Evolutionary conservation across 2,113 vertebrate genomes (phyloP).

Genomic region (Tapirus terrestris): DNA sequence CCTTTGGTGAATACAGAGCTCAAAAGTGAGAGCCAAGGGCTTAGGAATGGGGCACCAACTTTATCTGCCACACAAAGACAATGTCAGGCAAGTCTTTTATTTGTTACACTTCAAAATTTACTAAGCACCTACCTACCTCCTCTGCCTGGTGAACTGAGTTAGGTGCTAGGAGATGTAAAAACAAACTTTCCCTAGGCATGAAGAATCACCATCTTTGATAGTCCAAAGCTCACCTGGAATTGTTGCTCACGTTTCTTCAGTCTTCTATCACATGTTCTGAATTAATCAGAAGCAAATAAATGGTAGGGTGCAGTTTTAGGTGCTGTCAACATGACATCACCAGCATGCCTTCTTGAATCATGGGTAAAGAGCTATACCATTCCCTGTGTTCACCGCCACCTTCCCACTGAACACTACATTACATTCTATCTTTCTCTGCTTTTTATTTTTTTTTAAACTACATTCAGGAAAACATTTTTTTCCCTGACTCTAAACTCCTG

Average conservation of each 20-base stretch:
- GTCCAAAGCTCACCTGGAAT: neutral
- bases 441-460: neutral
- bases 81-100: neutral
- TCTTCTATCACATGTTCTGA: neutral
- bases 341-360: neutral
- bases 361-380: neutral
- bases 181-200: neutral
- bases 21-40: neutral
- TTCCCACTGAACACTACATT: neutral
- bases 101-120: neutral
- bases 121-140: neutral
- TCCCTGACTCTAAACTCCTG: conserved; percentile 66
- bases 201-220: neutral
- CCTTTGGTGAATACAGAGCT: neutral
- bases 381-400: neutral
- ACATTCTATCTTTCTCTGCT: neutral
- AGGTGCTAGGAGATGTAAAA: neutral
- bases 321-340: neutral
- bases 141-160: neutral
- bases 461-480: conserved; percentile 70
- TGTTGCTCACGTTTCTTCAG: neutral
- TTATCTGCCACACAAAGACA: neutral
- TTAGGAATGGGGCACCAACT: neutral
- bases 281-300: neutral
- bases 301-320: neutral